A percentile compares a stretch with the other conserved stretches of the same genome.
These are phyloP conservation scores for Ptychoptera albimana DNA, from an alignment of 2,888 invertebrate species.

Conservation along the genomic window DNA sequence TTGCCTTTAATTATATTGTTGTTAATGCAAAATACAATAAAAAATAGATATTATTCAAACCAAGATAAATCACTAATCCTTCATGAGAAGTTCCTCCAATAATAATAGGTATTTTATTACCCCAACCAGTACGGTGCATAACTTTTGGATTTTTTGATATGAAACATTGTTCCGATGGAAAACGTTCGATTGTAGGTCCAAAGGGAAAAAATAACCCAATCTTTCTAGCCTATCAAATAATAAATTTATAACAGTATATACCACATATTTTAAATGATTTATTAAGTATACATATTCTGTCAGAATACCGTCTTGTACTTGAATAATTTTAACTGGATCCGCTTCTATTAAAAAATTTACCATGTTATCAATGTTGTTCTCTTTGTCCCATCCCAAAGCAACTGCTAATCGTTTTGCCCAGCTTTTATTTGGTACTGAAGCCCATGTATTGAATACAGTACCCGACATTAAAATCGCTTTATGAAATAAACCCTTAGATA, in stretches of 20 bases:
- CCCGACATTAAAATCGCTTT: slow-evolving; percentile 28
- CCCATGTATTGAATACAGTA: slow-evolving; percentile 22
- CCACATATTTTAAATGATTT: too few relatives aligned
- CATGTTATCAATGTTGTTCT: slow-evolving; percentile 19
- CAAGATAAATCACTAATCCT: slow-evolving; percentile 23
- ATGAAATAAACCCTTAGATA: slow-evolving; percentile 28
- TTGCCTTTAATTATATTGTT: too few relatives aligned
- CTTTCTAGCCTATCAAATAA: slow-evolving; percentile 19
- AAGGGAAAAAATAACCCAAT: slow-evolving; percentile 20
- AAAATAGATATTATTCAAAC: too few relatives aligned
- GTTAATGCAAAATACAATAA: too few relatives aligned
- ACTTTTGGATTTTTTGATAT: slow-evolving; percentile 17
- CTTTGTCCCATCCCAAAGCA: slow-evolving; percentile 21
- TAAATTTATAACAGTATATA: too few relatives aligned
- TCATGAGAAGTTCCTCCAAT: slow-evolving; percentile 26
- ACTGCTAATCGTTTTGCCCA: slow-evolving; percentile 25
- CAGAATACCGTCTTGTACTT: slow-evolving; percentile 17
- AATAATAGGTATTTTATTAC: slow-evolving; percentile 23
- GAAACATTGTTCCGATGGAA: slow-evolving; percentile 20
- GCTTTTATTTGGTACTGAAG: slow-evolving; percentile 19
- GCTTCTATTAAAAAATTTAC: slow-evolving; percentile 20
- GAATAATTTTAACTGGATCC: slow-evolving; percentile 19
- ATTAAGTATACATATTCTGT: slow-evolving; percentile 14
- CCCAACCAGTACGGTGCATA: slow-evolving; percentile 21
- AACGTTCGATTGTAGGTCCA: slow-evolving; percentile 27